These are phyloP conservation scores for Cynaeus angustus DNA, from an alignment of 2,888 invertebrate species.

Conservation along the genomic window DNA sequence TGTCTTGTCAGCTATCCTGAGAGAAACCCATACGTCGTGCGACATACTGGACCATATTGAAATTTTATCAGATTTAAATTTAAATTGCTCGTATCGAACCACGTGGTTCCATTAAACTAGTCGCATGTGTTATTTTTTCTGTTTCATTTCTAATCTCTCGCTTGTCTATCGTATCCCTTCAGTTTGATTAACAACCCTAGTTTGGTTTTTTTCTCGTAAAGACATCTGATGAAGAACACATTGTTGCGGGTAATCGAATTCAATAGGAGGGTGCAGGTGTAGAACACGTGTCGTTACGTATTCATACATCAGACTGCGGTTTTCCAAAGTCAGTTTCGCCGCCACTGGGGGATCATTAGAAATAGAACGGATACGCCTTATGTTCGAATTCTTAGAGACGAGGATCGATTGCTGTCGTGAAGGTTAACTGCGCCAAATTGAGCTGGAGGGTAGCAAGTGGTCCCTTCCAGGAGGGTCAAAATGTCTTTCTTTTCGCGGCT, in stretches of 20 bases:
- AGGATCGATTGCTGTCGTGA: constrained; percentile 53
- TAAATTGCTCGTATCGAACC: constrained; percentile 55
- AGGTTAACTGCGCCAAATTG: constrained; percentile 68
- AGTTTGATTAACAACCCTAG: constrained; percentile 23
- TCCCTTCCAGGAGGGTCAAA: constrained; percentile 64
- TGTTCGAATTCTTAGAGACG: constrained; percentile 53
- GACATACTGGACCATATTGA: constrained; percentile 63
- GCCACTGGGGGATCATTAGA: constrained; percentile 61
- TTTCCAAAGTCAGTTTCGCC: constrained; percentile 63
- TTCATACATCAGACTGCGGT: constrained; percentile 64
- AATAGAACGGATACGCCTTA: constrained; percentile 50
- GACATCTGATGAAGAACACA: constrained; percentile 28
- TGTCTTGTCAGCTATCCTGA: constrained; percentile 64
- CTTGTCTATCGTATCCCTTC: constrained; percentile 26
- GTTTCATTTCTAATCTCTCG: constrained; percentile 6
- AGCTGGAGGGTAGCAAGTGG: constrained; percentile 63
- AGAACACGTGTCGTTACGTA: constrained; percentile 63
- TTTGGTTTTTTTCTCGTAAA: constrained; percentile 4
- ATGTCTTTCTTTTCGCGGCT: constrained; percentile 67
- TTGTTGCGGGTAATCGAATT: constrained; percentile 31
- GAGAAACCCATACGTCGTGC: constrained; percentile 56
- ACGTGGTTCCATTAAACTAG: constrained; percentile 35
- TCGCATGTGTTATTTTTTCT: constrained; percentile 13
- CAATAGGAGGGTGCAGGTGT: constrained; percentile 44
- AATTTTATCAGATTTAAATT: constrained; percentile 65